Percentiles rank a stretch among this genome's conserved stretches.
phyloP scores from a whole-genome alignment of 2,797 vertebrate species.

The Cirrhinus molitorella region DNA sequence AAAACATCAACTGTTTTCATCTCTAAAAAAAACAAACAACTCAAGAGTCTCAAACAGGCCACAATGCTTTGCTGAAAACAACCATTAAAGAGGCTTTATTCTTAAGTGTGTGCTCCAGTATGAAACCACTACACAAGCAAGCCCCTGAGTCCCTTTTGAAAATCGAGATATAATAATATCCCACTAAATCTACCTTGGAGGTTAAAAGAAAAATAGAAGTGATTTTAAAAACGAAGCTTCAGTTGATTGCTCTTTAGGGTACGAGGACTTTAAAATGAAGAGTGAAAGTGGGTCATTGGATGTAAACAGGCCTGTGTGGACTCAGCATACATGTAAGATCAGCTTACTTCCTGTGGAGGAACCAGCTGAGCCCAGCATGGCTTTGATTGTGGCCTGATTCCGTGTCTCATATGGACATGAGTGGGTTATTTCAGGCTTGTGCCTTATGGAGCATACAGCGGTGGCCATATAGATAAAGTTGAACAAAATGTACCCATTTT shows the following conservation, averaged over 20 bases:
- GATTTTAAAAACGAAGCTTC: conserved; percentile 22
- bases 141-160: conserved; percentile 26
- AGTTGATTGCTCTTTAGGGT: conserved; percentile 30
- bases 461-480: neutral
- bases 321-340: conserved; percentile 40
- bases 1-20: neutral
- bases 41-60: neutral
- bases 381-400: neutral
- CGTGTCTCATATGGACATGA: neutral
- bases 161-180: conserved; percentile 30
- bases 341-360: conserved; percentile 1
- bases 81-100: neutral
- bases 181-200: conserved; percentile 23
- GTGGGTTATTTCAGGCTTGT: conserved; percentile 1
- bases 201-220: conserved; percentile 38
- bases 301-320: conserved; percentile 50
- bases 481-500: neutral
- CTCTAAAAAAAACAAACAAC: neutral
- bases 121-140: conserved; percentile 2
- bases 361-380: neutral
- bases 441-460: neutral
- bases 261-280: conserved; percentile 17
- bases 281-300: conserved; percentile 60
- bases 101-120: neutral
- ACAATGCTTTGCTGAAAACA: neutral